These are phyloP conservation scores for Himalopsyche japonica DNA, from an alignment of 2,888 invertebrate species.

Conservation along the genomic window DNA sequence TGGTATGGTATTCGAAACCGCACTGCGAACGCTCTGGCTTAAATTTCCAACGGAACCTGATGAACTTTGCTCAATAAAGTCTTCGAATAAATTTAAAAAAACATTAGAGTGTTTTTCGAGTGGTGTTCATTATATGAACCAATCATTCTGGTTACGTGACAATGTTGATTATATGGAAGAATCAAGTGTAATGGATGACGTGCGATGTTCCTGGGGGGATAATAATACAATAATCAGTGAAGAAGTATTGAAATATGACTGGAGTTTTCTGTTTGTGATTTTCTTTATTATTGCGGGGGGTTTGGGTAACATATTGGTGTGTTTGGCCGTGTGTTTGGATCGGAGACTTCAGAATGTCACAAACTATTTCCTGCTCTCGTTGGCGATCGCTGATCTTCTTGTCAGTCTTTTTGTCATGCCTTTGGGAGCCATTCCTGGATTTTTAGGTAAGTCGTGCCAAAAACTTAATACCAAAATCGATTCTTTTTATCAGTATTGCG, in stretches of 20 bases:
- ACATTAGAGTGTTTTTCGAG: slow-evolving; percentile 30
- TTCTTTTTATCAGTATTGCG: background rate
- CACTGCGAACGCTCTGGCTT: slow-evolving; percentile 53
- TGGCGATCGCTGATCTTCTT: slow-evolving; percentile 91
- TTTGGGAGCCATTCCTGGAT: slow-evolving; percentile 89
- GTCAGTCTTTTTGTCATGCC: slow-evolving; percentile 97
- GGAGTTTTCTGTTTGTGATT: slow-evolving; percentile 83
- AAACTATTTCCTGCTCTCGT: slow-evolving; percentile 90
- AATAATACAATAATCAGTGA: slow-evolving; percentile 42
- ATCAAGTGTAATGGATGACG: slow-evolving; percentile 16
- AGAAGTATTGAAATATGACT: slow-evolving; percentile 63
- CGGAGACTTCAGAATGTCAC: slow-evolving; percentile 91
- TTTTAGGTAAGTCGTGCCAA: slow-evolving; percentile 73
- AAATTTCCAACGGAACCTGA: slow-evolving; percentile 45
- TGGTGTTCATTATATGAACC: slow-evolving; percentile 29
- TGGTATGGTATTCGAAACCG: slow-evolving; percentile 52
- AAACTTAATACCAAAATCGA: no score
- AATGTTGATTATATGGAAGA: slow-evolving; percentile 10
- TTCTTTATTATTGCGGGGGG: slow-evolving; percentile 87
- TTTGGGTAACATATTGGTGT: slow-evolving; percentile 89
- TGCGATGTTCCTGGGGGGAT: slow-evolving; percentile 22
- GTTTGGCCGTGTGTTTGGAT: slow-evolving; percentile 89
- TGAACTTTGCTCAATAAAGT: slow-evolving; percentile 35
- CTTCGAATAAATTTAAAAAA: background rate
- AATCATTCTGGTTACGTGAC: slow-evolving; percentile 25